Evolutionary conservation across 2,888 invertebrate genomes (phyloP).

Genomic region (Drosophila pseudotalamancana): DNA sequence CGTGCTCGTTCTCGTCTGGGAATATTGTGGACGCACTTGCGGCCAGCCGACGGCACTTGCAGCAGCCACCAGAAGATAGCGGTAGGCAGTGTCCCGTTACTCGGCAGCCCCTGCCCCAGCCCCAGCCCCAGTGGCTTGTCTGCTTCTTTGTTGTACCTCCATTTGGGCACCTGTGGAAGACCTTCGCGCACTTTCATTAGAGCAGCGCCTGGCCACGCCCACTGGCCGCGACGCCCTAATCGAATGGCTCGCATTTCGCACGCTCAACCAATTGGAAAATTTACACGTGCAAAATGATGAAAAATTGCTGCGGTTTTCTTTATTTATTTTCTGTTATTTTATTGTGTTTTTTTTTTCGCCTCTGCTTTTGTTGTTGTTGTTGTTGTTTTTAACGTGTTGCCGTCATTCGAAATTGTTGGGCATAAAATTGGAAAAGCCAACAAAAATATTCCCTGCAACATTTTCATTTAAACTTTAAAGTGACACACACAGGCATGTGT

Average conservation of each 20-base stretch:
- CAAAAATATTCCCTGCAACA: constrained; percentile 62
- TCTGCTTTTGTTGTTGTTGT: too few species aligned
- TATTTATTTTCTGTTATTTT: constrained; percentile 12
- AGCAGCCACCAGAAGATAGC: background rate
- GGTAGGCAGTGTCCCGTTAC: background rate
- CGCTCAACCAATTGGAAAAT: constrained; percentile 82
- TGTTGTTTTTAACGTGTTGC: constrained; percentile 20
- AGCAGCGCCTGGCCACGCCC: constrained; percentile 34
- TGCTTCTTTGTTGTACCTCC: background rate
- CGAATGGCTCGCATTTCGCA: constrained; percentile 48
- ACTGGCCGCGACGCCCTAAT: background rate
- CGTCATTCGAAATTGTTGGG: constrained; percentile 66
- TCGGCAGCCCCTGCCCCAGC: background rate
- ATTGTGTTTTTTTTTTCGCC: constrained; percentile 17
- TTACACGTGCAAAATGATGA: constrained; percentile 83
- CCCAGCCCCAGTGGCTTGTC: too few species aligned
- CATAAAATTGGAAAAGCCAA: constrained; percentile 68
- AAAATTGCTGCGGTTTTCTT: constrained; percentile 81
- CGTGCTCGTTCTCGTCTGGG: background rate
- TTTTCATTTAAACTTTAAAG: constrained; percentile 74
- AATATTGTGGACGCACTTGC: background rate
- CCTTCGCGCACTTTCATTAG: too few species aligned
- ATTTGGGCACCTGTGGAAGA: constrained; percentile 8
- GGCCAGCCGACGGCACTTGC: constrained; percentile 36
- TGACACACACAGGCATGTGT: constrained; percentile 34